Conservation (phyloP, 2,113 vertebrate species). For the Brachyistius frenatus region DNA sequence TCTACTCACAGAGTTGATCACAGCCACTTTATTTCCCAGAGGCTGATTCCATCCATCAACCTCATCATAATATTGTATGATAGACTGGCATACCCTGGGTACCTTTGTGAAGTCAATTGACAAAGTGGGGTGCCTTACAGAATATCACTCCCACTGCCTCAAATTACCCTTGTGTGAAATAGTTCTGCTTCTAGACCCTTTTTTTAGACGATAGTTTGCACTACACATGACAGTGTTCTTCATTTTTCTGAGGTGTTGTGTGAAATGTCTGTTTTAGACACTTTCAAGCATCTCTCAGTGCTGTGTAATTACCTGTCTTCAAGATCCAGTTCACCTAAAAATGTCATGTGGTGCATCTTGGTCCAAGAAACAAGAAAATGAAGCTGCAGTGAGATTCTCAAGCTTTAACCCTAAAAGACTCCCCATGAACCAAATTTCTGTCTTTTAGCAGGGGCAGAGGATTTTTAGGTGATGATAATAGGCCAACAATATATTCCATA, state of each 20-base stretch:
- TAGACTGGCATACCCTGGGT: constrained; percentile 1
- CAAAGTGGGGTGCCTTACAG: constrained; percentile 15
- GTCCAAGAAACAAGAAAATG: constrained; percentile 9
- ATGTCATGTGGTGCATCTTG: background rate
- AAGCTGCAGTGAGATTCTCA: background rate
- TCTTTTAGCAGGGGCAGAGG: too few relatives aligned
- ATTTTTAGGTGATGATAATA: too few relatives aligned
- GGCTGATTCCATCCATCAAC: constrained; percentile 27
- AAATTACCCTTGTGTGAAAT: constrained; percentile 36
- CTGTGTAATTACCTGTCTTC: background rate
- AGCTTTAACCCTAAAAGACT: too few relatives aligned
- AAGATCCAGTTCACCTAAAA: constrained; percentile 11
- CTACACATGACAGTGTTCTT: background rate
- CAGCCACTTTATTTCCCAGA: constrained; percentile 42
- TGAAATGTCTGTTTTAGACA: background rate
- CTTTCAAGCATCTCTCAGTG: background rate
- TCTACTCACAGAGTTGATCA: constrained; percentile 28
- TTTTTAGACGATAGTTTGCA: background rate
- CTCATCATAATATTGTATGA: constrained; percentile 31
- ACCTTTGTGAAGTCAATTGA: constrained; percentile 36
- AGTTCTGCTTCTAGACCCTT: background rate
- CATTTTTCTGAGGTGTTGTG: background rate
- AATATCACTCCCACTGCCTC: constrained; percentile 18
- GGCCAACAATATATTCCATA: too few relatives aligned
- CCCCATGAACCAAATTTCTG: too few relatives aligned